Percentiles rank a stretch among this genome's conserved stretches.
Conservation (phyloP, 2,113 vertebrate genomes). For the Bombycilla garrulus region DNA sequence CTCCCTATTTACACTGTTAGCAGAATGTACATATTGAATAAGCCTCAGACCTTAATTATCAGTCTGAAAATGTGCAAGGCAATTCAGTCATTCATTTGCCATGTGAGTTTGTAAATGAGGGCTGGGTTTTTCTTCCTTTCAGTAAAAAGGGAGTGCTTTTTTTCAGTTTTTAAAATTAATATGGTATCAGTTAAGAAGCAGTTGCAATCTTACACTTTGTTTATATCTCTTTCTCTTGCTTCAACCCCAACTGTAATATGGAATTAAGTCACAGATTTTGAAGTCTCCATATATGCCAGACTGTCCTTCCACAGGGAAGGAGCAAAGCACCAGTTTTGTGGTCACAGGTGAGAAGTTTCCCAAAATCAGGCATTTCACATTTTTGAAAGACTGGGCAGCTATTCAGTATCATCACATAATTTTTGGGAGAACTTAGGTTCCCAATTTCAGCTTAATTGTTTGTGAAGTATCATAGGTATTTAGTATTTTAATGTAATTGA, state of each 20-base stretch:
- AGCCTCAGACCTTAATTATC: not conserved
- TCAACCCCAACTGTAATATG: not conserved
- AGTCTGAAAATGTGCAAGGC: not conserved
- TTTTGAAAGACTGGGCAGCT: not conserved
- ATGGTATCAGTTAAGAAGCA: not conserved
- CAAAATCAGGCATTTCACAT: not conserved
- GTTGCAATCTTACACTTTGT: not conserved
- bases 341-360: not conserved
- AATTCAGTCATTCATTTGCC: not conserved
- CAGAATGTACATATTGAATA: not conserved
- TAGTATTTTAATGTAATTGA: not conserved
- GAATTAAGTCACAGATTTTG: not conserved
- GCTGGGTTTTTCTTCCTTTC: not conserved
- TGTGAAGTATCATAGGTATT: not conserved
- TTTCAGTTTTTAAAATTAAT: not conserved
- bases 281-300: not conserved
- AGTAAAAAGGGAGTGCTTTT: not conserved
- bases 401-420: not conserved
- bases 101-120: not conserved
- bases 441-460: not conserved
- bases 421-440: not conserved
- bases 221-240: not conserved
- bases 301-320: not conserved
- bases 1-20: not conserved
- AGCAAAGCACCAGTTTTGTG: not conserved